Evolutionary conservation across 2,797 vertebrate genomes (phyloP).

Genomic region (Falco naumanni): DNA sequence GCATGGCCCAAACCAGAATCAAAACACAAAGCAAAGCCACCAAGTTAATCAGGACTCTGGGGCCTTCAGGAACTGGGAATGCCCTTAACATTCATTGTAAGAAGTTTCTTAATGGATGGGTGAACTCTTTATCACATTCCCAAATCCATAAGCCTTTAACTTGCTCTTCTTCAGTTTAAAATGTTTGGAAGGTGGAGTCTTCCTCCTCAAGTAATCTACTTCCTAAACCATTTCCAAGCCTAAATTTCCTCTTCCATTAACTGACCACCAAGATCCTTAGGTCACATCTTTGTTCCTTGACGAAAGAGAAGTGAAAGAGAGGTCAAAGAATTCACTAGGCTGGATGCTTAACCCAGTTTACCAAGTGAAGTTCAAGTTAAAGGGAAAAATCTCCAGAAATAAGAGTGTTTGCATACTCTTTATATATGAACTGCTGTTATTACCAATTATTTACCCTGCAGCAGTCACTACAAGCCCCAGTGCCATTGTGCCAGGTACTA

Average conservation of each 20-base stretch:
- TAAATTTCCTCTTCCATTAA: neutral
- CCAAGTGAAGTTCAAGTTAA: neutral
- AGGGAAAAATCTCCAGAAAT: neutral
- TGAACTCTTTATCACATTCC: neutral
- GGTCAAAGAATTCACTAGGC: neutral
- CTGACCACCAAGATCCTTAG: neutral
- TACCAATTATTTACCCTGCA: constrained; percentile 10
- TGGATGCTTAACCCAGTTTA: neutral
- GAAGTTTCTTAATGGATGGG: neutral
- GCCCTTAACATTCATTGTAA: neutral
- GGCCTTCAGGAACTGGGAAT: neutral
- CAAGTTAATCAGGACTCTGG: neutral
- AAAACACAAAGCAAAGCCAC: neutral
- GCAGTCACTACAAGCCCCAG: neutral
- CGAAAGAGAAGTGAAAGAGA: neutral
- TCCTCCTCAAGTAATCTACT: neutral
- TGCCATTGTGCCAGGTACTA: neutral
- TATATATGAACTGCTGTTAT: neutral
- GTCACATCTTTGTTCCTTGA: neutral
- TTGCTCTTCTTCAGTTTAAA: neutral
- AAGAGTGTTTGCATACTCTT: neutral
- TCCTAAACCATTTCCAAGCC: neutral
- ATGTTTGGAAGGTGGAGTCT: rapidly evolving
- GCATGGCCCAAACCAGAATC: neutral
- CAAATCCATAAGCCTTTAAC: neutral